Conservation (phyloP, 2,888 invertebrate species). For the Rhorus exstirpatorius region DNA sequence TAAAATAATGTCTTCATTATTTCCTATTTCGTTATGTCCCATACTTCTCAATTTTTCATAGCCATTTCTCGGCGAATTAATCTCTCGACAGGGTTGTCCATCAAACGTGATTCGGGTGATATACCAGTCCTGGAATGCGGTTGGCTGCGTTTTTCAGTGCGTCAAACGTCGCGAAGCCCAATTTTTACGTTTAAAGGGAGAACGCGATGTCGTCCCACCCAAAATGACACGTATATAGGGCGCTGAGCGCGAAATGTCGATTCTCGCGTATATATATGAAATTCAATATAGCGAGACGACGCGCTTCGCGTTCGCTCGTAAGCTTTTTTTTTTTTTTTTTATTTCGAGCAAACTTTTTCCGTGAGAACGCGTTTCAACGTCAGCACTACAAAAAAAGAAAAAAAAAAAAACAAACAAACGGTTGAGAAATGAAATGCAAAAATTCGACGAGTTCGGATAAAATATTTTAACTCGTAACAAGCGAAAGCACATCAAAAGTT, state of each 20-base stretch:
- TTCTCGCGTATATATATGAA: slow-evolving; percentile 42
- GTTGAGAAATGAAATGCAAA: neutral
- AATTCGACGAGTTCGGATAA: neutral
- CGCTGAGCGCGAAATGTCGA: slow-evolving; percentile 35
- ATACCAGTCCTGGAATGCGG: slow-evolving; percentile 4
- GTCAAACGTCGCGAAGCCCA: slow-evolving; percentile 33
- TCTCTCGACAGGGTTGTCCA: slow-evolving; percentile 12
- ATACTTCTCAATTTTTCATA: neutral
- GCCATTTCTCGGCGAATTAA: neutral
- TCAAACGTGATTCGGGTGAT: slow-evolving; percentile 11
- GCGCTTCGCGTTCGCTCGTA: slow-evolving; percentile 21
- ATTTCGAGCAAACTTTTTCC: slow-evolving; percentile 5
- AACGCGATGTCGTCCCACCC: slow-evolving; percentile 4
- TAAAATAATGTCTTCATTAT: slow-evolving; percentile 27
- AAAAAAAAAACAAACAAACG: neutral
- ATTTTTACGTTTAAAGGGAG: slow-evolving; percentile 34
- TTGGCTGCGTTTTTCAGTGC: slow-evolving; percentile 37
- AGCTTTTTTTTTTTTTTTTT: slow-evolving; percentile 17
- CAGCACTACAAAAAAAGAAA: neutral
- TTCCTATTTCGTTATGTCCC: neutral
- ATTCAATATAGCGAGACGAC: slow-evolving; percentile 48
- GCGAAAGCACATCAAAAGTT: neutral
- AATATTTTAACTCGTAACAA: neutral
- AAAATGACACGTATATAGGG: slow-evolving; percentile 21
- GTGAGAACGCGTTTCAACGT: neutral